A percentile compares a stretch with the other conserved stretches of the same genome.
These are phyloP conservation scores for Chromis chromis DNA, from an alignment of 2,797 vertebrate genomes.

Conservation along the genomic window DNA sequence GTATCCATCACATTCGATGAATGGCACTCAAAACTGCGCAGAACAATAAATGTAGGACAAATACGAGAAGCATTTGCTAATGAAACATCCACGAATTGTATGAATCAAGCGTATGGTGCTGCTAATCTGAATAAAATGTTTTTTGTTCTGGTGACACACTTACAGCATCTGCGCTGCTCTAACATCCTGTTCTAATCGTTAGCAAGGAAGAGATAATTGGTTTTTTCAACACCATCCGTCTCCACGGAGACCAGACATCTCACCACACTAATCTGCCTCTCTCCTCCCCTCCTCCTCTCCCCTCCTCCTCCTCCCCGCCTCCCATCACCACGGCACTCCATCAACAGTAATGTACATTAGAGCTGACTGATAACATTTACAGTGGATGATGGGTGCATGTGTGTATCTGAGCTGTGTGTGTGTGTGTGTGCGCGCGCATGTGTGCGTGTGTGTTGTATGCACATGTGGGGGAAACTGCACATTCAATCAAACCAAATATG, in stretches of 20 bases:
- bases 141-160: constrained; percentile 74
- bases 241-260: constrained; percentile 81
- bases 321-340: constrained; percentile 60
- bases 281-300: constrained; percentile 36
- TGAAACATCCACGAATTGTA: constrained; percentile 64
- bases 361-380: constrained; percentile 64
- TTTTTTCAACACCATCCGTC: constrained; percentile 78
- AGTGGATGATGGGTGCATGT: constrained; percentile 45
- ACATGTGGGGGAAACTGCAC: constrained; percentile 9
- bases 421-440: constrained; percentile 3
- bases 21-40: constrained; percentile 35
- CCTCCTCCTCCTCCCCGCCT: constrained; percentile 56
- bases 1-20: constrained; percentile 38
- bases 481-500: constrained; percentile 51
- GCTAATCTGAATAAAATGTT: constrained; percentile 70
- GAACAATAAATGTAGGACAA: constrained; percentile 46
- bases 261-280: constrained; percentile 69
- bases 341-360: constrained; percentile 70
- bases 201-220: constrained; percentile 79
- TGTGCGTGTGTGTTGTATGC: background rate
- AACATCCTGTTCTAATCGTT: constrained; percentile 77
- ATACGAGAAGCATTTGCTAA: constrained; percentile 46
- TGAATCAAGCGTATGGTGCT: constrained; percentile 56
- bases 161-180: constrained; percentile 67
- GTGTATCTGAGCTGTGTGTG: background rate